Conservation (phyloP, 2,888 invertebrate genomes). For the Apotomis betuletana region DNA sequence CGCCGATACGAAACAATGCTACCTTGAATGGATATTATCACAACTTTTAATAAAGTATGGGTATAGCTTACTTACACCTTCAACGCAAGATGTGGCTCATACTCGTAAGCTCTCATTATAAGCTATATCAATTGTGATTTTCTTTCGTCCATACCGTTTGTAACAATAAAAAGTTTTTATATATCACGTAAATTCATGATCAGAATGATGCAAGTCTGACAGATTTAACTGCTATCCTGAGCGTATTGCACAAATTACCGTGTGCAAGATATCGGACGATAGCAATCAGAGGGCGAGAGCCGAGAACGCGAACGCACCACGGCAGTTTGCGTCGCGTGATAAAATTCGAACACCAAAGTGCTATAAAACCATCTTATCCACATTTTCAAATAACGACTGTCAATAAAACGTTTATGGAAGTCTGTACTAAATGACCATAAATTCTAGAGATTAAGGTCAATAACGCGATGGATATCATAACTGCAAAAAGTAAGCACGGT, state of each 20-base stretch:
- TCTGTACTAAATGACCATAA: constrained; percentile 76
- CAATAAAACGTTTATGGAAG: constrained; percentile 78
- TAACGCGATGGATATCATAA: constrained; percentile 77
- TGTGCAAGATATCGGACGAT: constrained; percentile 44
- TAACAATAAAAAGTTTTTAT: constrained; percentile 49
- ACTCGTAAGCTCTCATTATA: neutral
- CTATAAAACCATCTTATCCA: constrained; percentile 62
- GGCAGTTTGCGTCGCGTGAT: constrained; percentile 41
- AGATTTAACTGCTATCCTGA: constrained; percentile 50
- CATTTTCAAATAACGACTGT: constrained; percentile 72
- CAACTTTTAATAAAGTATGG: neutral
- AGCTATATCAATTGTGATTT: constrained; percentile 8
- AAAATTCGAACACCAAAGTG: constrained; percentile 58
- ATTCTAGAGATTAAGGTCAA: constrained; percentile 80
- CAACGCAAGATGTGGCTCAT: neutral
- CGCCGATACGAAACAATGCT: constrained; percentile 9
- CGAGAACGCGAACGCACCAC: constrained; percentile 42
- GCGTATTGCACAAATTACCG: constrained; percentile 44
- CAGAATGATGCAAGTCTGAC: constrained; percentile 52
- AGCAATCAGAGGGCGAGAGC: constrained; percentile 44
- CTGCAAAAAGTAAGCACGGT: constrained; percentile 62
- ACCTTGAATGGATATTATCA: neutral
- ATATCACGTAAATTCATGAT: constrained; percentile 52
- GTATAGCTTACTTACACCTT: neutral
- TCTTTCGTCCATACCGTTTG: constrained; percentile 47